Percentiles rank a stretch among this genome's conserved stretches.
Conservation (phyloP, 2,113 vertebrate species). For the Scophthalmus maximus region DNA sequence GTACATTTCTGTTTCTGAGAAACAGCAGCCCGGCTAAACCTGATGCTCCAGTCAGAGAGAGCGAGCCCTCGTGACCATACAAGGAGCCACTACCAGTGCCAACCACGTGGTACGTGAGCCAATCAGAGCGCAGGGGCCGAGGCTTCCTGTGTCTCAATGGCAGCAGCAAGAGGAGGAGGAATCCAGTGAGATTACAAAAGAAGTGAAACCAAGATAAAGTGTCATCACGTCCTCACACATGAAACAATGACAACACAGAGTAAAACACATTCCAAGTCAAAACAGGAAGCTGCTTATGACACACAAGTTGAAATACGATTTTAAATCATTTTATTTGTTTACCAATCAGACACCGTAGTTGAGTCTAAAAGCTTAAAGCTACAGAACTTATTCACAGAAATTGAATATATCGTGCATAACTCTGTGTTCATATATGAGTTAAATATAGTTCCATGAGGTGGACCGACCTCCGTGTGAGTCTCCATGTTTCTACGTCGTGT, state of each 20-base stretch:
- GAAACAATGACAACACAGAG: too few relatives aligned
- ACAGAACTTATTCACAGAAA: too few relatives aligned
- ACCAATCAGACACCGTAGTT: too few relatives aligned
- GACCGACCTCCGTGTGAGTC: too few relatives aligned
- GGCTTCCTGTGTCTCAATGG: constrained; percentile 38
- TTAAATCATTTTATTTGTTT: too few relatives aligned
- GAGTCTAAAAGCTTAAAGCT: too few relatives aligned
- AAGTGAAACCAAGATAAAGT: constrained; percentile 23
- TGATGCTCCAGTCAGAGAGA: constrained; percentile 54
- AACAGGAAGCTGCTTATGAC: not conserved
- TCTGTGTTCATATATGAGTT: too few relatives aligned
- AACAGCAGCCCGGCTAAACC: constrained; percentile 60
- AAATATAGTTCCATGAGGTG: too few relatives aligned
- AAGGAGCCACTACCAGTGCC: constrained; percentile 69
- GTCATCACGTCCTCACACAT: constrained; percentile 24
- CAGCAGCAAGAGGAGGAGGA: constrained; percentile 14
- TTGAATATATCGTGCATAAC: too few relatives aligned
- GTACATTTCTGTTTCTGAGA: constrained; percentile 72
- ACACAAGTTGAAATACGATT: too few relatives aligned
- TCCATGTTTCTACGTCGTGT: too few relatives aligned
- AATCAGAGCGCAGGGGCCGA: constrained; percentile 35
- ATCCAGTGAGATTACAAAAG: constrained; percentile 5
- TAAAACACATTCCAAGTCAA: not conserved
- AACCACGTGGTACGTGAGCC: constrained; percentile 56
- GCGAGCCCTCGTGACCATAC: constrained; percentile 57